A percentile compares a stretch with the other conserved stretches of the same genome.
These are phyloP conservation scores for Tuberolachnus salignus DNA, from an alignment of 2,888 invertebrate genomes.

Conservation along the genomic window DNA sequence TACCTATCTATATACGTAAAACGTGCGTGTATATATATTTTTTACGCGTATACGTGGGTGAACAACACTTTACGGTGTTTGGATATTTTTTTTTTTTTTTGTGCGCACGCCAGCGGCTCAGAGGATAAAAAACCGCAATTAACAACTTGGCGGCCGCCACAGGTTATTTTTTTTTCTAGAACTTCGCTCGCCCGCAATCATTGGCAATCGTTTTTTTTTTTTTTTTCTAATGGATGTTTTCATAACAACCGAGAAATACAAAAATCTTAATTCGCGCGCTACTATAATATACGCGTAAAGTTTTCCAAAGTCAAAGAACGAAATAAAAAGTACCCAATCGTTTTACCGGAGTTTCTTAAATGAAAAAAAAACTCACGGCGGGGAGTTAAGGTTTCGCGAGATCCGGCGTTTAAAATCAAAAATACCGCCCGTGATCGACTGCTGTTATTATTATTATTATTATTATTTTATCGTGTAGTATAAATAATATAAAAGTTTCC, in stretches of 20 bases:
- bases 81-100: neutral
- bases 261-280: too few relatives aligned
- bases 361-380: too few relatives aligned
- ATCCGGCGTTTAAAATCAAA: neutral
- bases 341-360: too few relatives aligned
- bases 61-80: slow-evolving; percentile 18
- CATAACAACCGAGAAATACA: too few relatives aligned
- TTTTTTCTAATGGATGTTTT: too few relatives aligned
- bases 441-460: neutral
- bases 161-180: neutral
- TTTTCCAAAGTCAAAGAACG: too few relatives aligned
- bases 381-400: too few relatives aligned
- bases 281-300: too few relatives aligned
- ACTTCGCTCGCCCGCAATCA: neutral
- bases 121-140: neutral
- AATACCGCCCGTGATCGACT: neutral
- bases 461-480: neutral
- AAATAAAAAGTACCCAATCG: too few relatives aligned
- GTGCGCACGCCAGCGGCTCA: neutral
- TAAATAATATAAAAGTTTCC: neutral
- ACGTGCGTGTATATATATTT: neutral
- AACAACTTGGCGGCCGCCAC: too few relatives aligned
- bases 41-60: neutral
- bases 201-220: too few relatives aligned
- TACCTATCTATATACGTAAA: neutral